Evolutionary conservation across 1,140 invertebrate genomes (phyloP).

Genomic region (Chionoecetes opilio): DNA sequence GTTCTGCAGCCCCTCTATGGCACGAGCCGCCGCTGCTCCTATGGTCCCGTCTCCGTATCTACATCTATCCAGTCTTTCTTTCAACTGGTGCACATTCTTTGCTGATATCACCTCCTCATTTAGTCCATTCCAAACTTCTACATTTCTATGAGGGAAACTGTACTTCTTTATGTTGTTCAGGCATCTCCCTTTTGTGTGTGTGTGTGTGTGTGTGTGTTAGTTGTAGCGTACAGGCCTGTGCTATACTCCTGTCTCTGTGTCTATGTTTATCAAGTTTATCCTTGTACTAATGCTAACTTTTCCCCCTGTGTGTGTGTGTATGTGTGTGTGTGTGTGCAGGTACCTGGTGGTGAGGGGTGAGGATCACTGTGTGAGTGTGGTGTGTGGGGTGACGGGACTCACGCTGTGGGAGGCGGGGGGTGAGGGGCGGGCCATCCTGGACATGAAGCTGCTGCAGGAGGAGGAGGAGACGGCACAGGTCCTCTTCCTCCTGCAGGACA

Average conservation of each 20-base stretch:
- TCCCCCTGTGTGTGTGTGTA: no score
- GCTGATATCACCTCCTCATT: no score
- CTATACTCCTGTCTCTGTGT: background rate
- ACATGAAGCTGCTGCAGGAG: slow-evolving; percentile 54
- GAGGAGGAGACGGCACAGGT: slow-evolving; percentile 52
- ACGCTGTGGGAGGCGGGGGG: slow-evolving; percentile 7
- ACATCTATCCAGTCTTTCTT: no score
- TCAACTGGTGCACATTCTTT: no score
- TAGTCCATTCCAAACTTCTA: no score
- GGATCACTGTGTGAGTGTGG: slow-evolving; percentile 44
- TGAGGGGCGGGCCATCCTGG: slow-evolving; percentile 22
- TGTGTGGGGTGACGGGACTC: slow-evolving; percentile 67
- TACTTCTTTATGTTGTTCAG: no score
- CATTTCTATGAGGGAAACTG: no score
- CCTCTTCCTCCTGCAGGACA: slow-evolving; percentile 54
- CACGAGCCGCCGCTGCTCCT: no score
- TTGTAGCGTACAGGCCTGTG: background rate
- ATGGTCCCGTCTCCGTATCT: no score
- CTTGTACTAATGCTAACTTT: no score
- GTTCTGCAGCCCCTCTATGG: no score
- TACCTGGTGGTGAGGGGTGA: slow-evolving; percentile 56
- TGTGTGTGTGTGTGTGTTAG: background rate
- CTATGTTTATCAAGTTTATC: background rate
- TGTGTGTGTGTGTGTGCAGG: slow-evolving; percentile 25
- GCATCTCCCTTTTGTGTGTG: no score